Base-by-base conservation (phyloP, 2,797 vertebrate genomes). In the Delichon dasypus region DNA sequence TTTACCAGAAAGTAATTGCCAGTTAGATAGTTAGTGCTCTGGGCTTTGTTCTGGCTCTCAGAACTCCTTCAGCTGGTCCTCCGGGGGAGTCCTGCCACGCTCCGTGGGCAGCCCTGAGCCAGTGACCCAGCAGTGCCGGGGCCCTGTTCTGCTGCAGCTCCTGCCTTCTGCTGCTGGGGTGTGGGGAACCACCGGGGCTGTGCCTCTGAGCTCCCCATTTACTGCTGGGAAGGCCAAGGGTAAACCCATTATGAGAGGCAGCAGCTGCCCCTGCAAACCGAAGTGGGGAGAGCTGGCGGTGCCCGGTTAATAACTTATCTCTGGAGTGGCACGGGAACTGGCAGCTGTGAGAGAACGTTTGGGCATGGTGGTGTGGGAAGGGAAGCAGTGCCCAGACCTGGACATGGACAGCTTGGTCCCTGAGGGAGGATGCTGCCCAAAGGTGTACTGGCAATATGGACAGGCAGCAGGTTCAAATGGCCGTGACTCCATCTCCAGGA, bases 1-100 rank as follows among this genome's bases (percentile, higher is more conserved):
- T 96, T 97, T 95, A 96, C 95, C 95, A 96, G 96, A 97, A 97
- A 97, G 96, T 97, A 97, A 97, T 97, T 97, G 96, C 96, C 95
- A 97, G 96, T 97, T 94, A 97, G 96, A 95, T 96, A 97, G 95
- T 91, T 94, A 96, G 95, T 94, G 95, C 95, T 97, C 77, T 96
- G 96, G 95, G 95, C 95, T 95, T 95, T 97, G 94, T 95, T 95
- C 87, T 86, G 85, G 80, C 89, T 87, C 95, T 96, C 74, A 20
- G 80, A 95, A 91, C 92, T 91, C 83, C 89, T 95, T n/a, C 77
- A 90, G 91, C 83, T 0, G 3, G 48, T 86, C 83, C 54, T 89
- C 94, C 62, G 2, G 60, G 95, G 93, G 79, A 96, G n/a, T 86
- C 76, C 55, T 85, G 85, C 71, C 4, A 0, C 1, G 19, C 79